Evolutionary conservation across 2,888 invertebrate species (phyloP).

Genomic region (Platerodrilus igneus): DNA sequence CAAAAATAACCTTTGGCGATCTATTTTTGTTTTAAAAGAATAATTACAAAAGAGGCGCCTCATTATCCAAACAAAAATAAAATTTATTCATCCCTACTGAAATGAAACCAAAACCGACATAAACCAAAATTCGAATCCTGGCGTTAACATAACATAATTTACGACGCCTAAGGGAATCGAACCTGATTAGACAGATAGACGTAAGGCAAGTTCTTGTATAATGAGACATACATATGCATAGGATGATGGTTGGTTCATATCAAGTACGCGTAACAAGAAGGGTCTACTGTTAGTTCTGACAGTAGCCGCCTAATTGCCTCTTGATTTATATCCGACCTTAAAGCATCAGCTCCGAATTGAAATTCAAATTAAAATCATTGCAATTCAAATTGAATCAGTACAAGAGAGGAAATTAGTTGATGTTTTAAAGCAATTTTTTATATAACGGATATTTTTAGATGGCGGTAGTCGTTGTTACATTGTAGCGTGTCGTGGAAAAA

Average conservation of each 20-base stretch:
- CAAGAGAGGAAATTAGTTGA: too few relatives aligned
- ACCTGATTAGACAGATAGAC: conserved; percentile 41
- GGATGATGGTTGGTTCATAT: conserved; percentile 40
- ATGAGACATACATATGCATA: conserved; percentile 47
- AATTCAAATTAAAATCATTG: conserved; percentile 38
- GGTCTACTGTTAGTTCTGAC: conserved; percentile 37
- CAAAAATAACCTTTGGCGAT: too few relatives aligned
- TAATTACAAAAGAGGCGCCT: too few relatives aligned
- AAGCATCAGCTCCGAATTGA: conserved; percentile 25
- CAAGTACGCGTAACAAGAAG: conserved; percentile 41
- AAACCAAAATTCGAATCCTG: conserved; percentile 30
- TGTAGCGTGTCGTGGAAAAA: too few relatives aligned
- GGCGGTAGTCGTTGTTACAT: too few relatives aligned
- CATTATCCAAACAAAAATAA: conserved; percentile 1
- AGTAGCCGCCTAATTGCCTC: conserved; percentile 30
- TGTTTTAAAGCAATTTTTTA: too few relatives aligned
- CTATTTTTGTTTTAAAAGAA: too few relatives aligned
- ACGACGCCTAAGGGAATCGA: conserved; percentile 38
- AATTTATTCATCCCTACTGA: conserved; percentile 11
- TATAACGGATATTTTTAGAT: too few relatives aligned
- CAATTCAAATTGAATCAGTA: conserved; percentile 36
- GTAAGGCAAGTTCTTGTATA: conserved; percentile 34
- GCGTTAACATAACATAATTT: conserved; percentile 40
- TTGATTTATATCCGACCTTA: conserved; percentile 35
- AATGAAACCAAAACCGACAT: conserved; percentile 19